Evolutionary conservation across 2,113 vertebrate genomes (phyloP), one percentile per base, ranked within the genome.

Genomic region (Hemichromis elongatus): DNA sequence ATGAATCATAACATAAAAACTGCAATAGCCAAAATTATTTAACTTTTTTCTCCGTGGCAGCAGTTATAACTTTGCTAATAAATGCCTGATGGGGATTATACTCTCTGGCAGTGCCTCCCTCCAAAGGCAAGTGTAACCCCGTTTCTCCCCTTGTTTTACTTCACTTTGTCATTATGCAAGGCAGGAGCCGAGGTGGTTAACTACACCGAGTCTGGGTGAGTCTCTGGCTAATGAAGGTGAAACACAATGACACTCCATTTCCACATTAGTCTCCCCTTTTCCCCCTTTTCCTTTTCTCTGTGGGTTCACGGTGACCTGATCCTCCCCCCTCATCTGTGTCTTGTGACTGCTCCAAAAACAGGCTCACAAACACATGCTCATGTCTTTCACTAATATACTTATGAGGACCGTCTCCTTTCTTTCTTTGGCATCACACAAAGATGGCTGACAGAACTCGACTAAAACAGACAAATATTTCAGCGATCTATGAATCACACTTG

Each of bases 161-260:
- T 84, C 87, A 85, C 6, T 90, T 89, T 86, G 84, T 92, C 90
- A 93, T 89, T 87, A 93, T 83, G 85, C 79, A 59, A 53, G 42
- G 59, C 78, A 82, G 87, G 83, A 87, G 86, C 85, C 81, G 82
- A 83, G 87, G 84, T 85, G 84, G 91, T 92, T 92, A 90, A 86
- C 88, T 90, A 89, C 80, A 77, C 82, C 73, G 40, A 86, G 79
- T 79, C 86, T 1, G 5, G 89, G 85, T 87, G 92, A 90, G 84
- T 87, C 88, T 92, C 89, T 73, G 87, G 82, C 89, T 94, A 95
- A 94, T 95, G 91, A 94, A 94, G 90, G 93, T 95, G 93, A 94
- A 92, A 89, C 81, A 88, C 88, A 91, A 91, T 90, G 93, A 91
- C 89, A 93, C 82, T 93, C 87, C 52, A 90, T 92, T 93, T 91